Evolutionary conservation across 2,113 vertebrate genomes (phyloP).

Genomic region (Castor canadensis): DNA sequence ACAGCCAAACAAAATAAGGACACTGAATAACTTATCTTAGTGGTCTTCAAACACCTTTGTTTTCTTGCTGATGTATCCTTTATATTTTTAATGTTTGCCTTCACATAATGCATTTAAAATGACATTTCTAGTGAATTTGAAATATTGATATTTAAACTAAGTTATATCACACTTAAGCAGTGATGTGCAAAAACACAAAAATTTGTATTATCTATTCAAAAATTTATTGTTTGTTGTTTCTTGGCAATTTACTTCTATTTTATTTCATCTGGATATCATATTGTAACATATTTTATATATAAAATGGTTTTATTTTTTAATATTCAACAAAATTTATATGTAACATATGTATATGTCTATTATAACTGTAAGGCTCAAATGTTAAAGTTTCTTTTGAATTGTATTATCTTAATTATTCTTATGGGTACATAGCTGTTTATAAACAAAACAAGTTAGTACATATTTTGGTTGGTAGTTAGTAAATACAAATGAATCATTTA

Average conservation of each 20-base stretch:
- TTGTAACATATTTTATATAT: background rate
- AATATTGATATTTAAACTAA: background rate
- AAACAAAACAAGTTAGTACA: background rate
- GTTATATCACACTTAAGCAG: background rate
- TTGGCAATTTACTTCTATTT: background rate
- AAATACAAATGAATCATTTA: slow-evolving; percentile 34
- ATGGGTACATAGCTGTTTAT: background rate
- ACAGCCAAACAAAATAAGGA: background rate
- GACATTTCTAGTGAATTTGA: background rate
- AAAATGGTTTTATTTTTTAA: background rate
- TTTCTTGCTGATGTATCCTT: background rate
- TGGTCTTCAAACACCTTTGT: background rate
- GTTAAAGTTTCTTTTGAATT: background rate
- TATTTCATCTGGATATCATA: background rate
- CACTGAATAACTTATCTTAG: background rate
- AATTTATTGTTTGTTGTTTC: background rate
- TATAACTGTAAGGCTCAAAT: background rate
- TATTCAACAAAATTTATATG: background rate
- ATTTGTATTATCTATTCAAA: background rate
- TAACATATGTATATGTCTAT: background rate
- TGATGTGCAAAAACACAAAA: background rate
- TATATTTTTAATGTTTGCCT: background rate
- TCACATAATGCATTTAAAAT: background rate
- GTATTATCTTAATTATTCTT: background rate
- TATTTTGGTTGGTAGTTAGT: background rate